Evolutionary conservation across 2,113 vertebrate species (phyloP).

Genomic region (Paramormyrops kingsleyae): DNA sequence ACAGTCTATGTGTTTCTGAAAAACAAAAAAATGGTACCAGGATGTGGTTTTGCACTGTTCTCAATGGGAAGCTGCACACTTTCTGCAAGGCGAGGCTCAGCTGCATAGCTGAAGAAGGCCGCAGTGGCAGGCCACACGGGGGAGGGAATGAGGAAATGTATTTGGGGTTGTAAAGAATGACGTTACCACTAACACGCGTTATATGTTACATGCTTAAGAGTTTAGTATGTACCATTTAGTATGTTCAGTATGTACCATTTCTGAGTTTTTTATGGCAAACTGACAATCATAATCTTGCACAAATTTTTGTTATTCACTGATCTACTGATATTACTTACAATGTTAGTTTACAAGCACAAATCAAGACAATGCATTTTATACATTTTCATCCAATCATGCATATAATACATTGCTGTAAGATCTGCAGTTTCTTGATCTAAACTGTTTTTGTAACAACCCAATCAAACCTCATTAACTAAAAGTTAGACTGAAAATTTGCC

Average conservation of each 20-base stretch:
- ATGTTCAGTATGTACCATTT: not conserved
- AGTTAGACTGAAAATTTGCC: not conserved
- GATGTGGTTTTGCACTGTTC: slow-evolving; percentile 65
- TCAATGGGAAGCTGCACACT: slow-evolving; percentile 31
- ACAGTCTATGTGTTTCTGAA: not conserved
- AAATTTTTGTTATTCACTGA: not conserved
- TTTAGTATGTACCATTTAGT: not conserved
- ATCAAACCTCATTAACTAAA: not conserved
- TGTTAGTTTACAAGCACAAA: not conserved
- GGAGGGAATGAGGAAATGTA: not conserved
- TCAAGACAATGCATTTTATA: not conserved
- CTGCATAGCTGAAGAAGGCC: slow-evolving; percentile 11
- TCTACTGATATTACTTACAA: not conserved
- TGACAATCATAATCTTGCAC: not conserved
- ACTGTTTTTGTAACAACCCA: not conserved
- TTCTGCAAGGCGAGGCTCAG: slow-evolving; percentile 37
- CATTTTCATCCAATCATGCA: not conserved
- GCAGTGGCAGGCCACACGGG: not conserved
- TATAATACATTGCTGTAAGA: not conserved
- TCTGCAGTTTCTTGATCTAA: not conserved
- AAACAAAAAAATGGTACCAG: slow-evolving; percentile 44
- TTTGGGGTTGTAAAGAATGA: not conserved
- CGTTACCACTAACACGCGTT: not conserved
- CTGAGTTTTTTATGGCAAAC: not conserved
- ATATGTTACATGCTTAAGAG: no score